Evolutionary conservation across 2,888 invertebrate genomes (phyloP).

Genomic region (Athalia rosae): DNA sequence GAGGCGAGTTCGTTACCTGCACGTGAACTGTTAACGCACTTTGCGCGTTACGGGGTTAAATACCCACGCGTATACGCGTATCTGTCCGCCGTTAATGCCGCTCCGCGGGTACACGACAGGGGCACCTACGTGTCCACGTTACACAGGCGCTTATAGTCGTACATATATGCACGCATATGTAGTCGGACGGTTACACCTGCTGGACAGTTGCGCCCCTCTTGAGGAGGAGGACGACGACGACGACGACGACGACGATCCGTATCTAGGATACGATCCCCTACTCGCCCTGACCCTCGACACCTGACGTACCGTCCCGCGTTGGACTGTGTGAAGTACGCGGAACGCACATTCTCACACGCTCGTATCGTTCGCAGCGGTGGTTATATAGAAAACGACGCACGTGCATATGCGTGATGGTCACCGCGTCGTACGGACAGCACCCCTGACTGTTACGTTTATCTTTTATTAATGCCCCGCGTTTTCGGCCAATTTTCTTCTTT

Average conservation of each 20-base stretch:
- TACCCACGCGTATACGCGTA: too few relatives aligned
- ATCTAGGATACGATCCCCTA: slow-evolving; percentile 62
- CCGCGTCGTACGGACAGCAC: neutral
- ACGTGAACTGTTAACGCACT: too few relatives aligned
- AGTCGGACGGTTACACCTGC: slow-evolving; percentile 63
- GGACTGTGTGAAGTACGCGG: slow-evolving; percentile 67
- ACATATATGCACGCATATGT: slow-evolving; percentile 49
- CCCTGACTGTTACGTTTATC: too few relatives aligned
- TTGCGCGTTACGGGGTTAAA: too few relatives aligned
- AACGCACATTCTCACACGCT: slow-evolving; percentile 67
- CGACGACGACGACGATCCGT: slow-evolving; percentile 70
- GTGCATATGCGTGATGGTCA: neutral
- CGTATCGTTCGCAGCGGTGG: slow-evolving; percentile 29
- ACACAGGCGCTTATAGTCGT: neutral
- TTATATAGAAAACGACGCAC: slow-evolving; percentile 5
- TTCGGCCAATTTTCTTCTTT: too few relatives aligned
- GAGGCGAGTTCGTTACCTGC: too few relatives aligned
- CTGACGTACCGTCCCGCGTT: slow-evolving; percentile 62
- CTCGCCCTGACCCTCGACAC: slow-evolving; percentile 63
- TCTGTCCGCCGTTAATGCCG: too few relatives aligned
- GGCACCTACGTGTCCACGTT: too few relatives aligned
- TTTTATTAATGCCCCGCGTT: too few relatives aligned
- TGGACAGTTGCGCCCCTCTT: slow-evolving; percentile 68
- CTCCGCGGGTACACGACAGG: too few relatives aligned
- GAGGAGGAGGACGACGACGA: slow-evolving; percentile 62